Percentiles rank a stretch among this genome's conserved stretches.
Conservation (phyloP, 2,888 invertebrate genomes). For the Aricia artaxerxes region DNA sequence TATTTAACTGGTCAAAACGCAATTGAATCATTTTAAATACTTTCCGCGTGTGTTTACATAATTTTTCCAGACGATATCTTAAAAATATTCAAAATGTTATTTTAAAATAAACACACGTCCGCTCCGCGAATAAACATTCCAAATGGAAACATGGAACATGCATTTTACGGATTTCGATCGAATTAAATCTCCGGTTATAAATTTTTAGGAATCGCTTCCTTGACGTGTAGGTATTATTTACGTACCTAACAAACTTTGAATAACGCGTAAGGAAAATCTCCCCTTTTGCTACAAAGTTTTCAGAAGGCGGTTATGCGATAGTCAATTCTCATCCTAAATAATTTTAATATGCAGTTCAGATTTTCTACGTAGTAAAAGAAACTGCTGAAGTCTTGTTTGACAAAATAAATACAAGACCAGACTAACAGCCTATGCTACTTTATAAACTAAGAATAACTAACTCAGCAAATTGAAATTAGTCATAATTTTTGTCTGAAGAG, state of each 20-base stretch:
- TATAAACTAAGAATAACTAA: too few species aligned
- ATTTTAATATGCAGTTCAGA: too few species aligned
- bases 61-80: constrained; percentile 33
- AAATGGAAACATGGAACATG: constrained; percentile 34
- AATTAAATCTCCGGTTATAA: constrained; percentile 40
- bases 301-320: not conserved
- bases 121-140: constrained; percentile 40
- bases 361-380: too few species aligned
- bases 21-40: not conserved
- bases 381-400: too few species aligned
- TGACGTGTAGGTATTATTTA: constrained; percentile 32
- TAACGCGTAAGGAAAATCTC: not conserved
- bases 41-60: constrained; percentile 30
- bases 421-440: too few species aligned
- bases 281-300: not conserved
- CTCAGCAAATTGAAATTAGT: too few species aligned
- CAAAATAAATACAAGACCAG: too few species aligned
- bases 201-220: constrained; percentile 41
- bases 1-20: too few species aligned
- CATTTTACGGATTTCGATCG: constrained; percentile 38
- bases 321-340: too few species aligned
- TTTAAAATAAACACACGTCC: constrained; percentile 43
- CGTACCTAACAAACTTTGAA: not conserved
- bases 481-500: too few species aligned
- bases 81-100: constrained; percentile 39